Evolutionary conservation across 2,113 vertebrate genomes (phyloP).

Genomic region (Ageneiosus marmoratus): DNA sequence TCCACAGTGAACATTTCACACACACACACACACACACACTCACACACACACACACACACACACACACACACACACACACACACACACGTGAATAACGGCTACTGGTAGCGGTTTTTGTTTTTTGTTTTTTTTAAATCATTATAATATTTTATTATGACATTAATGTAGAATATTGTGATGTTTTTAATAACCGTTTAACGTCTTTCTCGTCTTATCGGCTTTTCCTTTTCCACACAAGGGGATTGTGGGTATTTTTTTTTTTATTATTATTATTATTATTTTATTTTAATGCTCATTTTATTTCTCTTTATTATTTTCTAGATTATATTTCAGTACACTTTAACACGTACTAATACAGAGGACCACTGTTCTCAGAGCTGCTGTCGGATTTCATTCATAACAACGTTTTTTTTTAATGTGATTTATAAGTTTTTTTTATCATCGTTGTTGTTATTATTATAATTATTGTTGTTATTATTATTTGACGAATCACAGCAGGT

Average conservation of each 20-base stretch:
- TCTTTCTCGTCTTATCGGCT: conserved; percentile 69
- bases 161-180: conserved; percentile 58
- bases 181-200: conserved; percentile 65
- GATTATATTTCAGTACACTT: conserved; percentile 64
- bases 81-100: conserved; percentile 56
- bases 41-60: background rate
- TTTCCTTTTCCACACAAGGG: conserved; percentile 53
- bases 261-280: conserved; percentile 53
- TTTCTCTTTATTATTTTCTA: conserved; percentile 42
- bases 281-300: conserved; percentile 41
- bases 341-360: conserved; percentile 67
- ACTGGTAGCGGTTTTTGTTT: conserved; percentile 67
- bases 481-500: conserved; percentile 42
- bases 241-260: too few species aligned
- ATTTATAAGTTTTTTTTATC: conserved; percentile 61
- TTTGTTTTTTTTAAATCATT: conserved; percentile 48
- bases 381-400: conserved; percentile 68
- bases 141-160: conserved; percentile 54
- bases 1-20: too few species aligned
- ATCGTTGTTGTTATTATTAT: conserved; percentile 48
- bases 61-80: conserved; percentile 23
- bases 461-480: conserved; percentile 24
- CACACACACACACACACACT: too few species aligned
- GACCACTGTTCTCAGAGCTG: conserved; percentile 69
- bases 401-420: conserved; percentile 37